These are phyloP conservation scores for Gadopsis bispinosus DNA, from an alignment of 2,797 vertebrate genomes.

Conservation along the genomic window DNA sequence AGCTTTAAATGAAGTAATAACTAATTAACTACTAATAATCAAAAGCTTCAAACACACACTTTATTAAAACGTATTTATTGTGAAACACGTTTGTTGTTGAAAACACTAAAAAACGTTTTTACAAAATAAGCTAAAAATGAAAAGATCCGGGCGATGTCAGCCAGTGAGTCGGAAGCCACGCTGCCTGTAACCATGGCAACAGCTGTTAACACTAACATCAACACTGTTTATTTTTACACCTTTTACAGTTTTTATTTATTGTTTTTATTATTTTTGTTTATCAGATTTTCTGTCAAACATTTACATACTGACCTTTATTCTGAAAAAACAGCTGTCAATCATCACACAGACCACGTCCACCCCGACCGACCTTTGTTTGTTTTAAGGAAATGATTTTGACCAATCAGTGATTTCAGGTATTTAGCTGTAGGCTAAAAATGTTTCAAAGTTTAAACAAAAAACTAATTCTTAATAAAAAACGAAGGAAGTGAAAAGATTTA, in stretches of 20 bases:
- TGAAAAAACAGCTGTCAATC: constrained; percentile 15
- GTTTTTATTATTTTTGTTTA: constrained; percentile 29
- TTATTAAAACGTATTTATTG: no score
- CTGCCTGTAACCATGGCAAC: constrained; percentile 20
- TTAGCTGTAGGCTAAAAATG: neutral
- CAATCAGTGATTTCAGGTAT: constrained; percentile 14
- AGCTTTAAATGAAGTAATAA: no score
- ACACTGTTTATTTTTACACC: neutral
- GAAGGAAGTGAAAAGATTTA: neutral
- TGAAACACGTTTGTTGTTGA: no score
- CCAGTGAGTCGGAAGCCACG: neutral
- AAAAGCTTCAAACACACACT: no score
- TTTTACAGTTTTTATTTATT: constrained; percentile 27
- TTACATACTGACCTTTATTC: constrained; percentile 13
- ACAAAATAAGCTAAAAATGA: constrained; percentile 10
- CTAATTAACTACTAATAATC: no score
- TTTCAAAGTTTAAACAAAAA: neutral
- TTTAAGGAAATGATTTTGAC: constrained; percentile 28
- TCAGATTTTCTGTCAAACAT: neutral
- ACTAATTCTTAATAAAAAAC: neutral
- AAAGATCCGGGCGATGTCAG: neutral
- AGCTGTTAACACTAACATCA: constrained; percentile 26
- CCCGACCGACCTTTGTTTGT: accelerated
- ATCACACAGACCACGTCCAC: constrained; percentile 33
- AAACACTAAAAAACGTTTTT: no score